Conservation (phyloP, 2,797 vertebrate species). For the Numenius phaeopus region DNA sequence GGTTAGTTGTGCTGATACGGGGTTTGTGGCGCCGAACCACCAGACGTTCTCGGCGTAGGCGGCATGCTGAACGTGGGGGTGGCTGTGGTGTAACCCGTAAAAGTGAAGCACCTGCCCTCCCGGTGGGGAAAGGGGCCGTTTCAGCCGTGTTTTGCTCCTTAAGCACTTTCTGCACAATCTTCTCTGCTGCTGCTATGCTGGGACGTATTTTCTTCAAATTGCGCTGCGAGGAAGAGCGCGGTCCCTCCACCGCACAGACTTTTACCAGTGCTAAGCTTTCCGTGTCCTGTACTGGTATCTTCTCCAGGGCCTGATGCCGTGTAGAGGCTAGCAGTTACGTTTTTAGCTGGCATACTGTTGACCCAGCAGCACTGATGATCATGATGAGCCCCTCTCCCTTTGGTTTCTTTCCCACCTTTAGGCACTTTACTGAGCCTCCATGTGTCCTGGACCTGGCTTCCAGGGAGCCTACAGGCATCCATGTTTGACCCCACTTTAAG, state of each 20-base stretch:
- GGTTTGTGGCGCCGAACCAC: neutral
- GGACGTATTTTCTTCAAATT: neutral
- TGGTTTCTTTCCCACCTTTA: neutral
- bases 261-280: neutral
- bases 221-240: neutral
- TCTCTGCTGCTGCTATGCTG: neutral
- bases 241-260: neutral
- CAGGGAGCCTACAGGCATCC: neutral
- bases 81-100: neutral
- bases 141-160: neutral
- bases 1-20: neutral
- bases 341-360: neutral
- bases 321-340: neutral
- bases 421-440: neutral
- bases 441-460: neutral
- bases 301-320: neutral
- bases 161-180: neutral
- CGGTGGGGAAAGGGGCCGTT: neutral
- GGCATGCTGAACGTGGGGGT: neutral
- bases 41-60: accelerated
- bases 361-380: neutral
- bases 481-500: neutral
- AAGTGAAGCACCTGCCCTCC: neutral
- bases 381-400: neutral
- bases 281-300: neutral